Conservation (phyloP, 2,888 invertebrate genomes). For the Lasius platythorax region DNA sequence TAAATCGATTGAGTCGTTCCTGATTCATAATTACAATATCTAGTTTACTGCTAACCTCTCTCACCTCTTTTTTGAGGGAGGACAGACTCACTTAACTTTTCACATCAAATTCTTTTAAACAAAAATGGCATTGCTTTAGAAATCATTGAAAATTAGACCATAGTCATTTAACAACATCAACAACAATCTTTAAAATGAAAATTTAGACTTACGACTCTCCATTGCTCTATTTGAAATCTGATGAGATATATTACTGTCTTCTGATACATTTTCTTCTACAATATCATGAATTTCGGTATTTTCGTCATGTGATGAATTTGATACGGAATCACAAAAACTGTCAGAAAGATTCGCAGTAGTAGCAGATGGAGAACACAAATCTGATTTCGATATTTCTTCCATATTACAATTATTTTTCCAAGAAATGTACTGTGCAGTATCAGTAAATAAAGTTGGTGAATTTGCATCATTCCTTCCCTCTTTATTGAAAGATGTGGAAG, state of each 20-base stretch:
- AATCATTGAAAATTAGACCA: background rate
- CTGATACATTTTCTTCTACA: background rate
- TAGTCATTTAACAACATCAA: background rate
- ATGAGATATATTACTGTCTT: background rate
- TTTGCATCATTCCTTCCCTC: too few species aligned
- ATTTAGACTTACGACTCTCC: background rate
- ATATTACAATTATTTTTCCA: background rate
- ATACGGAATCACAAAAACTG: background rate
- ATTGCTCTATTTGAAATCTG: background rate
- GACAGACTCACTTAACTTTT: background rate
- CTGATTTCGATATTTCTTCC: background rate
- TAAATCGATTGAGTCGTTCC: background rate
- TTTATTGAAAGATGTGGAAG: too few species aligned
- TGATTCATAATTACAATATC: conserved; percentile 8
- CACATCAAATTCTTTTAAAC: background rate
- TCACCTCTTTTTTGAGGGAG: background rate
- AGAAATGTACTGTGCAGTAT: background rate
- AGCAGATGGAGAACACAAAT: background rate
- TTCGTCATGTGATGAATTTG: background rate
- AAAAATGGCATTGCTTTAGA: conserved; percentile 7
- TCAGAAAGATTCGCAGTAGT: background rate
- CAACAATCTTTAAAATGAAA: background rate
- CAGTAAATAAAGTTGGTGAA: background rate
- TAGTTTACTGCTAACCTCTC: background rate
- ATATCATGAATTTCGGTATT: background rate